These are phyloP conservation scores for Agrilus cyanescens DNA, from an alignment of 2,888 invertebrate genomes.

Conservation along the genomic window DNA sequence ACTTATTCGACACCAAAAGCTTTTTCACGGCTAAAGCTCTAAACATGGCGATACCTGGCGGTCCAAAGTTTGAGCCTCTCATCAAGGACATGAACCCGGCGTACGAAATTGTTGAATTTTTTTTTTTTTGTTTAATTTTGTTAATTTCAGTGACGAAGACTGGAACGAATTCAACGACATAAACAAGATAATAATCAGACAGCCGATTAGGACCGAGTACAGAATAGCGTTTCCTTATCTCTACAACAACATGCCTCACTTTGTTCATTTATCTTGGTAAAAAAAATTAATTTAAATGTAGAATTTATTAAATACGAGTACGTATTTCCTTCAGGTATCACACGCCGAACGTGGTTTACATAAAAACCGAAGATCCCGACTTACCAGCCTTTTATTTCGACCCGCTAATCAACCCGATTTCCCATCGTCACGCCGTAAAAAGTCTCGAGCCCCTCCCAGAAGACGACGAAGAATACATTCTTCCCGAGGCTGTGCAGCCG, in stretches of 20 bases:
- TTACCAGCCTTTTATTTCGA: slow-evolving; percentile 99
- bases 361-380: slow-evolving; percentile 99
- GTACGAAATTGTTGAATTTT: slow-evolving; percentile 37
- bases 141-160: slow-evolving; percentile 77
- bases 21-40: slow-evolving; percentile 99
- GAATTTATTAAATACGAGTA: background rate
- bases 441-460: slow-evolving; percentile 76
- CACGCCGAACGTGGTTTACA: slow-evolving; percentile 97
- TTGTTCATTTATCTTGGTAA: slow-evolving; percentile 97
- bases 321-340: slow-evolving; percentile 70
- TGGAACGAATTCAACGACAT: slow-evolving; percentile 99
- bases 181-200: slow-evolving; percentile 98
- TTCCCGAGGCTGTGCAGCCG: slow-evolving; percentile 84
- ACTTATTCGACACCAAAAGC: slow-evolving; percentile 96
- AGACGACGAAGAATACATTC: slow-evolving; percentile 86
- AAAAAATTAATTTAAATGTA: slow-evolving; percentile 27
- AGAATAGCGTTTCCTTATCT: slow-evolving; percentile 98
- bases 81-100: slow-evolving; percentile 95
- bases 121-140: slow-evolving; percentile 12
- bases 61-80: slow-evolving; percentile 98
- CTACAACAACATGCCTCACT: slow-evolving; percentile 97
- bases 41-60: slow-evolving; percentile 99
- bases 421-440: slow-evolving; percentile 82
- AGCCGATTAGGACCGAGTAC: slow-evolving; percentile 97
- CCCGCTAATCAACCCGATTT: slow-evolving; percentile 97